Conservation (phyloP, 2,888 invertebrate genomes). For the Agonopterix heracliana region DNA sequence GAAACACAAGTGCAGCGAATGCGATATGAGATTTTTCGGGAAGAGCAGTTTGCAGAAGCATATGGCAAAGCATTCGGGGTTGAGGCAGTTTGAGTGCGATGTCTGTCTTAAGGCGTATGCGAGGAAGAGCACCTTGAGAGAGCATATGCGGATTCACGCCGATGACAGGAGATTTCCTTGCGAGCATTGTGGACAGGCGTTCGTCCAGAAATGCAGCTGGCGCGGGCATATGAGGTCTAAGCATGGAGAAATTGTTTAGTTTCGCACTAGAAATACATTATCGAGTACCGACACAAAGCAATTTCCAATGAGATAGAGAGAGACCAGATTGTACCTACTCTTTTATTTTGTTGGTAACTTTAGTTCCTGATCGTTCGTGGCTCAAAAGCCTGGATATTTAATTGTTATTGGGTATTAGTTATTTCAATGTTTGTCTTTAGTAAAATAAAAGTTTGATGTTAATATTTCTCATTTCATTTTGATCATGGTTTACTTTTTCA, state of each 20-base stretch:
- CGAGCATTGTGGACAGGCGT: constrained; percentile 22
- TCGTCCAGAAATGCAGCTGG: constrained; percentile 46
- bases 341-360: too few species aligned
- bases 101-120: constrained; percentile 45
- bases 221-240: constrained; percentile 51
- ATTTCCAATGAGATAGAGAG: too few species aligned
- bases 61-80: constrained; percentile 43
- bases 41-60: constrained; percentile 34
- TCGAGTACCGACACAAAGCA: too few species aligned
- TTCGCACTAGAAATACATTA: neutral
- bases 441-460: too few species aligned
- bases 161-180: constrained; percentile 20
- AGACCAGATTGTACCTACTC: too few species aligned
- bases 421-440: too few species aligned
- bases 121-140: constrained; percentile 33
- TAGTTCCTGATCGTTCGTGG: too few species aligned
- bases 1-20: constrained; percentile 54
- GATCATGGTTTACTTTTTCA: too few species aligned
- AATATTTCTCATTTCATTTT: too few species aligned
- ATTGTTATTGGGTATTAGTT: too few species aligned
- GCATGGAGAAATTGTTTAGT: constrained; percentile 24
- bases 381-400: too few species aligned
- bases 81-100: constrained; percentile 41
- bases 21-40: constrained; percentile 50
- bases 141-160: constrained; percentile 28